Percentiles rank a stretch among this genome's conserved stretches.
These are phyloP conservation scores for Virgularia gustaviana DNA, from an alignment of 92 coral and sea anemone species.

Conservation along the genomic window DNA sequence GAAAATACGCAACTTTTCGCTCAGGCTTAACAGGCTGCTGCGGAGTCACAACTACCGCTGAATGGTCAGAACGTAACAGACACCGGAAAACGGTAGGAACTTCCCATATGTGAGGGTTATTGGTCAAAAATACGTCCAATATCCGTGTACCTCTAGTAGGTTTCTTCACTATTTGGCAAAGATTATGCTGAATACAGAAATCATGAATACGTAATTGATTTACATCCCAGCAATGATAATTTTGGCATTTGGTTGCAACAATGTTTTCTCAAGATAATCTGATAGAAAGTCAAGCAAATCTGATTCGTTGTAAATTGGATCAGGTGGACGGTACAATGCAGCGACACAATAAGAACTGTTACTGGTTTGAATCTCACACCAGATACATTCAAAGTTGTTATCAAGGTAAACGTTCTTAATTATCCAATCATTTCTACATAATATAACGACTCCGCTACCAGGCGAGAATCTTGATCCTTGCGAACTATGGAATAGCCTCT, in stretches of 20 bases:
- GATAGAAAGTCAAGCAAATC: conserved; percentile 45
- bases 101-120: conserved; percentile 57
- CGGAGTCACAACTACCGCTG: conserved; percentile 46
- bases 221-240: conserved; percentile 57
- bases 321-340: conserved; percentile 50
- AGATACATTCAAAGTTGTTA: conserved; percentile 37
- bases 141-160: conserved; percentile 54
- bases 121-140: conserved; percentile 60
- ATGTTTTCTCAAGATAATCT: conserved; percentile 49
- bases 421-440: conserved; percentile 36
- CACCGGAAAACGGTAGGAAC: conserved; percentile 48
- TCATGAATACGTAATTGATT: conserved; percentile 54
- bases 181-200: conserved; percentile 51
- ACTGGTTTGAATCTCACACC: conserved; percentile 29
- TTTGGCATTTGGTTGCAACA: conserved; percentile 51
- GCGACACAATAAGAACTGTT: conserved; percentile 51
- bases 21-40: conserved; percentile 42
- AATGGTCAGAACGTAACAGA: conserved; percentile 57
- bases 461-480: conserved; percentile 12
- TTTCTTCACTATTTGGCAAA: conserved; percentile 46
- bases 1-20: conserved; percentile 44
- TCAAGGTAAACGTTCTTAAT: no score
- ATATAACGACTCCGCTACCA: conserved; percentile 37
- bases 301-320: conserved; percentile 42
- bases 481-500: conserved; percentile 6